Evolutionary conservation across 2,113 vertebrate species (phyloP).

Genomic region (Varanus komodoensis): DNA sequence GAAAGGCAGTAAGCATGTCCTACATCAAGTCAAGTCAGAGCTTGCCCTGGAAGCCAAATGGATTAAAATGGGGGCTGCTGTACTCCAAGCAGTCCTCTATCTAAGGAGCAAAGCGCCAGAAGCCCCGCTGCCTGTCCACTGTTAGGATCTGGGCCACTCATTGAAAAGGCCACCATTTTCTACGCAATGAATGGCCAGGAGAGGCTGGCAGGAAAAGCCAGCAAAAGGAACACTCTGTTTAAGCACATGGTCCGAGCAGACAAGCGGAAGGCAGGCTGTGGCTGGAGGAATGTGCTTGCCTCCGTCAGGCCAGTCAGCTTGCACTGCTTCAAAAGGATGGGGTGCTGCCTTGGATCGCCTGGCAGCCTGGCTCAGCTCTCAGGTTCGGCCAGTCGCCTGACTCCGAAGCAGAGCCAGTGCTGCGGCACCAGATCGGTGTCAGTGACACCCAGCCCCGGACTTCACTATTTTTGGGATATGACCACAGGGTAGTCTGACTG

Average conservation of each 20-base stretch:
- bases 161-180: no score
- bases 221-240: neutral
- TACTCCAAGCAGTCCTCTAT: no score
- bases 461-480: slow-evolving; percentile 5
- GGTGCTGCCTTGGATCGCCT: no score
- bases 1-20: no score
- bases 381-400: neutral
- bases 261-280: neutral
- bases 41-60: no score
- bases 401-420: neutral
- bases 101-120: no score
- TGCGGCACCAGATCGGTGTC: neutral
- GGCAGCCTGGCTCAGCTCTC: neutral
- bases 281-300: neutral
- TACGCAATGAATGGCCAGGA: no score
- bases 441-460: neutral
- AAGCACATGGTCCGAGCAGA: neutral
- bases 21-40: no score
- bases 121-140: no score
- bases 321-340: no score
- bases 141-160: no score
- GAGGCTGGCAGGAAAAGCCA: neutral
- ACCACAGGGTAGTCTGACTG: neutral
- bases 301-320: neutral
- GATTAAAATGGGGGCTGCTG: no score